Percentiles rank a stretch among this genome's conserved stretches.
Conservation (phyloP, 1,140 invertebrate genomes). For the Polypedilum vanderplanki region DNA sequence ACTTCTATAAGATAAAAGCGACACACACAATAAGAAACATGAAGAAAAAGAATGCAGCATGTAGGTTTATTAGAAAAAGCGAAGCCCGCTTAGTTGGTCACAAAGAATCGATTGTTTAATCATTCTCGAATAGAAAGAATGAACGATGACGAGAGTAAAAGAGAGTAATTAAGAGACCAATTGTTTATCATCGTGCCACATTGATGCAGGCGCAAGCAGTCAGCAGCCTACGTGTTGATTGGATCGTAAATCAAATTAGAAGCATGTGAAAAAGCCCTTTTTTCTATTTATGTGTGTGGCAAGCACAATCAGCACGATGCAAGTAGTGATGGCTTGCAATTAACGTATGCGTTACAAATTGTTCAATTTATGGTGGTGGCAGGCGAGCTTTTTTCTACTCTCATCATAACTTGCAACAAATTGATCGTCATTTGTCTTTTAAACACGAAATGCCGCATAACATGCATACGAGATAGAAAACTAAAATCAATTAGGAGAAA, state of each 20-base stretch:
- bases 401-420: background rate
- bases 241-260: constrained; percentile 25
- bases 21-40: background rate
- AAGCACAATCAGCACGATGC: background rate
- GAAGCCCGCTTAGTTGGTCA: background rate
- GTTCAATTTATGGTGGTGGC: background rate
- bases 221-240: constrained; percentile 15
- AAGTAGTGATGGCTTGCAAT: background rate
- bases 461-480: background rate
- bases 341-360: constrained; percentile 23
- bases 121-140: background rate
- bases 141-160: background rate
- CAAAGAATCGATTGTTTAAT: constrained; percentile 17
- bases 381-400: background rate
- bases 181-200: background rate
- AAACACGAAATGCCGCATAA: constrained; percentile 3
- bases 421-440: background rate
- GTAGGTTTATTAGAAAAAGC: too few species aligned
- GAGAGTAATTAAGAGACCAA: constrained; percentile 23
- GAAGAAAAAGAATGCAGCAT: too few species aligned
- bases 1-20: background rate
- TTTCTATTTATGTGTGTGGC: background rate
- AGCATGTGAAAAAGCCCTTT: constrained; percentile 4
- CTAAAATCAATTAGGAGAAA: too few species aligned
- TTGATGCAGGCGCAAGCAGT: background rate